These are phyloP conservation scores for Chaenodraco wilsoni DNA, from an alignment of 2,797 vertebrate species.

Conservation along the genomic window DNA sequence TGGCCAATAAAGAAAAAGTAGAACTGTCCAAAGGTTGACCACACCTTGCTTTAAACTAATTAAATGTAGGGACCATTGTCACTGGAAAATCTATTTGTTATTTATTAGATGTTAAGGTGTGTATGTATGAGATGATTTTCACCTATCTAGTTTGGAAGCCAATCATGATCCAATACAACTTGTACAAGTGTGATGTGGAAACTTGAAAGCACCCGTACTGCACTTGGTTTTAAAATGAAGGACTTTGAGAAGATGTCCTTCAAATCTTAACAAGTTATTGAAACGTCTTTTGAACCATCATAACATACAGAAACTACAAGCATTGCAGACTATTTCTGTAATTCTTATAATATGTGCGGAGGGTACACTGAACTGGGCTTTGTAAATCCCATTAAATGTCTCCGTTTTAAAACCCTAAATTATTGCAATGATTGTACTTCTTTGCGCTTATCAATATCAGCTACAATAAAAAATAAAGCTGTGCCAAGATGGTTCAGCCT, in stretches of 20 bases:
- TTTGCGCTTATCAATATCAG: background rate
- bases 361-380: background rate
- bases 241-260: background rate
- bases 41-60: background rate
- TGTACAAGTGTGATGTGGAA: background rate
- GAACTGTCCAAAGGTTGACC: background rate
- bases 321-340: background rate
- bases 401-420: constrained; percentile 1
- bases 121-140: background rate
- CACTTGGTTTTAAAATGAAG: background rate
- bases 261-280: background rate
- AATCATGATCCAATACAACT: background rate
- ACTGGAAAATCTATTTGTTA: background rate
- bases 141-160: background rate
- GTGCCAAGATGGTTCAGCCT: constrained; percentile 13
- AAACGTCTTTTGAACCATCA: background rate
- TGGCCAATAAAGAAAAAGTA: background rate
- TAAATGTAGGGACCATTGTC: background rate
- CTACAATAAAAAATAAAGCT: constrained; percentile 20
- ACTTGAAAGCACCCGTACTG: background rate
- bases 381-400: background rate
- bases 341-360: background rate
- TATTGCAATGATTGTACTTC: background rate
- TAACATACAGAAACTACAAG: no score
- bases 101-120: background rate